Percentiles rank a stretch among this genome's conserved stretches.
Evolutionary conservation across 2,888 invertebrate species (phyloP).

Genomic region (Euplexia lucipara): DNA sequence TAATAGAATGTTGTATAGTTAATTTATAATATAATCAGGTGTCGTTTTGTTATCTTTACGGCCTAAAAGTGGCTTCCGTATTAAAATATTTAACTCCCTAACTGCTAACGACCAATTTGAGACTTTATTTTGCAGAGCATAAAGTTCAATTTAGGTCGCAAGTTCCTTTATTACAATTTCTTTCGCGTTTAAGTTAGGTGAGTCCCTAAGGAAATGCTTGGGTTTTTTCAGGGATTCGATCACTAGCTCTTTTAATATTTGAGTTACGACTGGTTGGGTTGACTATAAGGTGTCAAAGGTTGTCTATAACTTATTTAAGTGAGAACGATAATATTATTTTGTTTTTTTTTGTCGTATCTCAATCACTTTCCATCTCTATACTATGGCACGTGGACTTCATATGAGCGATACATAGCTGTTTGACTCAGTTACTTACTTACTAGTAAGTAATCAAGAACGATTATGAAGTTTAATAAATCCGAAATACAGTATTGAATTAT

Average conservation of each 20-base stretch:
- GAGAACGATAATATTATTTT: not conserved
- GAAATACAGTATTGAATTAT: no score
- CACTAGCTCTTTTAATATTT: constrained; percentile 38
- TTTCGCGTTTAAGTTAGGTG: constrained; percentile 34
- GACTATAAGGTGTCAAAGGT: constrained; percentile 21
- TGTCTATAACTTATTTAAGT: not conserved
- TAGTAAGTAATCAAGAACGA: no score
- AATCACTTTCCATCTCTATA: no score
- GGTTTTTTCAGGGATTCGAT: constrained; percentile 40
- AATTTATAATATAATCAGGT: constrained; percentile 59
- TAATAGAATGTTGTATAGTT: constrained; percentile 30
- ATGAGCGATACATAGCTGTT: no score
- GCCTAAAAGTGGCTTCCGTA: constrained; percentile 34
- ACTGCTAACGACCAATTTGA: constrained; percentile 16
- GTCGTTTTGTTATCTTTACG: constrained; percentile 52
- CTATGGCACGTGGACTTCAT: no score
- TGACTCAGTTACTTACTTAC: no score
- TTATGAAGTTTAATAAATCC: no score
- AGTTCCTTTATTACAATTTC: constrained; percentile 31
- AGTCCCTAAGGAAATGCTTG: constrained; percentile 37
- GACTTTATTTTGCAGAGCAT: not conserved
- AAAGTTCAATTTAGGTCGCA: constrained; percentile 35
- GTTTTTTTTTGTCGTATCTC: no score
- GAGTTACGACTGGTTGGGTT: constrained; percentile 20
- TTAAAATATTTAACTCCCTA: constrained; percentile 53